Conservation (phyloP, 2,888 invertebrate genomes). For the Sepioteuthis lessoniana region DNA sequence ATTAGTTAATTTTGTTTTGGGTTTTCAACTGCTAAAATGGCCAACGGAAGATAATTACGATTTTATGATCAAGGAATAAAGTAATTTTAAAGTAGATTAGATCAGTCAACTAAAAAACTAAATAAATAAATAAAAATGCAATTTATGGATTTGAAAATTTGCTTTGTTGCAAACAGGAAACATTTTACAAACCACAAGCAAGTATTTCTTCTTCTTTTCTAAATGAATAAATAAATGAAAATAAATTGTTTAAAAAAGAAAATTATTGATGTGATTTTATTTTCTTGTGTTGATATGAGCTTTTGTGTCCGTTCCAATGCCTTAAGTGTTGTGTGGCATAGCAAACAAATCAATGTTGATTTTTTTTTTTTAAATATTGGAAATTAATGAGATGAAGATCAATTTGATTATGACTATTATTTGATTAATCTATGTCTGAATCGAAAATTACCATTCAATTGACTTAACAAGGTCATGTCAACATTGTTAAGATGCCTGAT, state of each 20-base stretch:
- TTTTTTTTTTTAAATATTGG: not conserved
- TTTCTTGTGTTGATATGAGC: not conserved
- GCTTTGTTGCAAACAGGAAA: conserved; percentile 23
- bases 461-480: conserved; percentile 33
- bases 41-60: not conserved
- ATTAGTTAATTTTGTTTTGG: not conserved
- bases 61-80: not conserved
- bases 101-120: not conserved
- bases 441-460: conserved; percentile 33
- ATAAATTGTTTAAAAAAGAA: not conserved
- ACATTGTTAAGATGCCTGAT: not conserved
- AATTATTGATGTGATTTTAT: not conserved
- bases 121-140: not conserved
- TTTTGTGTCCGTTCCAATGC: not conserved
- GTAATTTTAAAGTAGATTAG: not conserved
- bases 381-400: conserved; percentile 15
- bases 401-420: conserved; percentile 33
- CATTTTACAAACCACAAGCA: conserved; percentile 23
- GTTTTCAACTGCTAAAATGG: not conserved
- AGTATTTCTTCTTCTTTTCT: not conserved
- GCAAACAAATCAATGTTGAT: not conserved
- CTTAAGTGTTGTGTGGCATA: not conserved
- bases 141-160: not conserved
- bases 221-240: not conserved
- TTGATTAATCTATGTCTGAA: conserved; percentile 12